phyloP scores from a whole-genome alignment of 2,797 vertebrate species.

The Arremon aurantiirostris region DNA sequence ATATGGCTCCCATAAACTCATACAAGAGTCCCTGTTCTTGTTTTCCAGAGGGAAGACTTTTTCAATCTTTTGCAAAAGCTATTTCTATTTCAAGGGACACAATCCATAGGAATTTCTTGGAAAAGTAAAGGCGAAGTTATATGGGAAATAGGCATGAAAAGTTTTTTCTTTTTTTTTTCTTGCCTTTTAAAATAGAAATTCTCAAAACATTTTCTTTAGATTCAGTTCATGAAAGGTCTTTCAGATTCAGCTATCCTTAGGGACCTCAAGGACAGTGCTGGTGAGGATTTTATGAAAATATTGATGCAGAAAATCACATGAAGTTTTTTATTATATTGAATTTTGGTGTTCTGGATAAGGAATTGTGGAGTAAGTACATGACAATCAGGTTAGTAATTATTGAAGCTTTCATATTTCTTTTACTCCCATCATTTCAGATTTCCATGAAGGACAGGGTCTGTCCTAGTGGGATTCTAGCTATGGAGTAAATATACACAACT shows the following conservation, averaged over 20 bases:
- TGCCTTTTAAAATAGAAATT: not conserved
- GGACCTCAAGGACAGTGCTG: not conserved
- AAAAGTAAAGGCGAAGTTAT: not conserved
- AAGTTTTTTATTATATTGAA: not conserved
- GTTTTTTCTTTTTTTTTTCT: accelerated
- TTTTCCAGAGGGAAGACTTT: not conserved
- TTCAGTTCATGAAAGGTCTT: not conserved
- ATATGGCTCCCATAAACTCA: not conserved
- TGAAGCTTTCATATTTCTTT: not conserved
- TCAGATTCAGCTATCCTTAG: not conserved
- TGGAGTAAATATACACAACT: not conserved
- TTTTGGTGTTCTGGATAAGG: not conserved
- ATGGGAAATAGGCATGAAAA: not conserved
- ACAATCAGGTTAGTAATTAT: not conserved
- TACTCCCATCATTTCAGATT: not conserved
- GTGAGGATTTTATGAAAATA: not conserved
- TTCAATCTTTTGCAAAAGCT: not conserved
- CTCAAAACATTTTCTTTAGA: not conserved
- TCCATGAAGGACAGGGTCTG: not conserved
- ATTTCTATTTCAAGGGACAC: not conserved
- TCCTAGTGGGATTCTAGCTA: not conserved
- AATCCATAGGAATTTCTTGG: not conserved
- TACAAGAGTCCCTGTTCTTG: not conserved
- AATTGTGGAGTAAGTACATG: not conserved
- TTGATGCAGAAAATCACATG: not conserved